Evolutionary conservation across 2,113 vertebrate genomes (phyloP).

Genomic region (Excalfactoria chinensis): DNA sequence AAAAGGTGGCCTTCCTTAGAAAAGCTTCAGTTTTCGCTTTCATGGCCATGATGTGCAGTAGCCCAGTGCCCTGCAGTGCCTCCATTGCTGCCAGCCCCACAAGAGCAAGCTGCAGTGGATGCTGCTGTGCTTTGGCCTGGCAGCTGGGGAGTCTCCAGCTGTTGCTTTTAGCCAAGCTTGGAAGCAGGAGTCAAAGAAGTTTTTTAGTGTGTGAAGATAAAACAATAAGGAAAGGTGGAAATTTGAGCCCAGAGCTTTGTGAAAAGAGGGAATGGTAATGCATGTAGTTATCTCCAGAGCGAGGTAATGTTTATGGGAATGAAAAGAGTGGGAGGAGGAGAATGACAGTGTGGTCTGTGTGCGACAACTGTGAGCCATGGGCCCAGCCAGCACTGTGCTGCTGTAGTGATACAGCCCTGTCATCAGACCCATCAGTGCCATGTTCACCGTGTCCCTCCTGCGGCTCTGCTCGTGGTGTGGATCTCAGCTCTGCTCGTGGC

Average conservation of each 20-base stretch:
- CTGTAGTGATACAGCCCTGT: neutral
- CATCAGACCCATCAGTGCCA: rapidly evolving
- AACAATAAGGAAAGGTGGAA: neutral
- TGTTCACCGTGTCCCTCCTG: rapidly evolving
- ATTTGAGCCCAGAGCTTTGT: neutral
- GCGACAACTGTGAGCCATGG: rapidly evolving
- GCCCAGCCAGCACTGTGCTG: neutral
- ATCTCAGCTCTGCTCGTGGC: too few species aligned
- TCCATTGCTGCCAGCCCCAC: rapidly evolving
- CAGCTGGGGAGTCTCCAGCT: neutral
- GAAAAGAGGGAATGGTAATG: neutral
- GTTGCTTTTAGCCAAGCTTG: neutral
- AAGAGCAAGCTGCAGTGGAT: neutral
- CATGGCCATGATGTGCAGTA: neutral
- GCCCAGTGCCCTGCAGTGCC: neutral
- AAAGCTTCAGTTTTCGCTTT: neutral
- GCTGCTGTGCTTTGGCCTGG: too few species aligned
- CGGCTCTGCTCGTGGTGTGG: neutral
- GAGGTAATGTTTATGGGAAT: neutral
- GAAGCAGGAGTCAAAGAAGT: neutral
- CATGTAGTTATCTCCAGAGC: neutral
- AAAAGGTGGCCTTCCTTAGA: neutral
- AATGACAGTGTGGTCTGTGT: neutral
- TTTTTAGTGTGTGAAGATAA: neutral
- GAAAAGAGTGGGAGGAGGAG: neutral